These are phyloP conservation scores for Phrynosoma blainvillii DNA, from an alignment of 2,113 vertebrate genomes.

Conservation along the genomic window DNA sequence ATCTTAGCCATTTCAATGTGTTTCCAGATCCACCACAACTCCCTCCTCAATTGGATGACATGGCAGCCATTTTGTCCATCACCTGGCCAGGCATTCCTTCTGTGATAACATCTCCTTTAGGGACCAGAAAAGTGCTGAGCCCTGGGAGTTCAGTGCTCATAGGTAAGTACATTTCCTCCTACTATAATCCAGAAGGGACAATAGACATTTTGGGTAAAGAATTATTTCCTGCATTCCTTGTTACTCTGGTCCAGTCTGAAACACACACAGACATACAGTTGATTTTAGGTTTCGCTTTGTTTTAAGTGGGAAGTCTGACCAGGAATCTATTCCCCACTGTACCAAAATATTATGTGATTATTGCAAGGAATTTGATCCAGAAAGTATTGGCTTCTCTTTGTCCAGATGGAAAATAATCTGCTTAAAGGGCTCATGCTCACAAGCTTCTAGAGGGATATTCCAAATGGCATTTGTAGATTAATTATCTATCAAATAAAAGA, in stretches of 20 bases:
- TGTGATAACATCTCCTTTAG: conserved; percentile 74
- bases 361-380: neutral
- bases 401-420: conserved; percentile 24
- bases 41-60: conserved; percentile 71
- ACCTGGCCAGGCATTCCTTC: conserved; percentile 63
- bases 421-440: neutral
- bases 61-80: conserved; percentile 66
- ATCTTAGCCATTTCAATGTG: conserved; percentile 50
- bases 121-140: conserved; percentile 75
- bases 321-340: neutral
- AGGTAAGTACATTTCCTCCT: conserved; percentile 70
- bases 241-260: neutral
- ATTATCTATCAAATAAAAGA: neutral
- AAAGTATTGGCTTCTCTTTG: neutral
- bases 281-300: neutral
- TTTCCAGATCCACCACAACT: conserved; percentile 75
- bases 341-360: neutral
- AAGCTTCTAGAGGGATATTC: neutral
- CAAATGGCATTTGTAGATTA: neutral
- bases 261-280: neutral
- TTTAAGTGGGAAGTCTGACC: neutral
- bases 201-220: neutral
- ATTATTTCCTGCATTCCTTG: neutral
- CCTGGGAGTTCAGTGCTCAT: conserved; percentile 76
- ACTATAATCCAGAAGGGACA: conserved; percentile 11